Evolutionary conservation across 2,113 vertebrate species (phyloP), one percentile per base, ranked within the genome.

Genomic region (Synchiropus splendidus): DNA sequence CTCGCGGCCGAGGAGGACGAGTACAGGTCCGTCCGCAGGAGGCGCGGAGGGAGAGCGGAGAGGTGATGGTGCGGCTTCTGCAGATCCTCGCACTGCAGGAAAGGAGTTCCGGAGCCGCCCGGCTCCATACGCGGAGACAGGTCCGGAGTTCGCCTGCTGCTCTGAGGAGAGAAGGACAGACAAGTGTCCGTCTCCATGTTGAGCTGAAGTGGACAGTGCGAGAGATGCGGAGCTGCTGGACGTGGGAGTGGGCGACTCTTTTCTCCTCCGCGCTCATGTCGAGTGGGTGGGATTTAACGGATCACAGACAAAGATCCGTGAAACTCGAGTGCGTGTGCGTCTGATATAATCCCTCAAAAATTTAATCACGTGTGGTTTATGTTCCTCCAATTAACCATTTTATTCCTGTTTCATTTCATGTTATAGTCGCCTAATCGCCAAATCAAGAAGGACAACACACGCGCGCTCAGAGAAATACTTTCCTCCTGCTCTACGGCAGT

Each of bases 151-250:
- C 72, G 76, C 59, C 83, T 69, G 57, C 70, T 78, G 39, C 61
- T 68, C 59, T 81, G 84, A 36, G 85, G 64, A 45, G 74, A 70
- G 49, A 89, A 90, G 48, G 85, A 64, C 81, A 86, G 68, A 72
- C 90, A 87, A 61, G 57, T 77, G 54, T 86, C 85, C 14, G 83
- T 74, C 74, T 91, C 87, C 90, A 92, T 92, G 62, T 70, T 54
- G 67, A 57, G 70, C 63, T 36, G 11, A 57, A 81, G 67, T 66
- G 65, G 71, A 36, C 64, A 66, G 61, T 67, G 6, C 17, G 12
- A 9, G 2, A 16, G 73, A 55, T 51, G 36, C 64, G 40, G 51
- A 40, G 72, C 21, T 27, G 21, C 21, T 27, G 21, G 67, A 58
- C 52, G 70, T 63, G 60, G 18, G 74, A 74, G 66, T 66, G 70